These are phyloP conservation scores for Malurus leucopterus DNA, from an alignment of 2,797 vertebrate species.

Conservation along the genomic window DNA sequence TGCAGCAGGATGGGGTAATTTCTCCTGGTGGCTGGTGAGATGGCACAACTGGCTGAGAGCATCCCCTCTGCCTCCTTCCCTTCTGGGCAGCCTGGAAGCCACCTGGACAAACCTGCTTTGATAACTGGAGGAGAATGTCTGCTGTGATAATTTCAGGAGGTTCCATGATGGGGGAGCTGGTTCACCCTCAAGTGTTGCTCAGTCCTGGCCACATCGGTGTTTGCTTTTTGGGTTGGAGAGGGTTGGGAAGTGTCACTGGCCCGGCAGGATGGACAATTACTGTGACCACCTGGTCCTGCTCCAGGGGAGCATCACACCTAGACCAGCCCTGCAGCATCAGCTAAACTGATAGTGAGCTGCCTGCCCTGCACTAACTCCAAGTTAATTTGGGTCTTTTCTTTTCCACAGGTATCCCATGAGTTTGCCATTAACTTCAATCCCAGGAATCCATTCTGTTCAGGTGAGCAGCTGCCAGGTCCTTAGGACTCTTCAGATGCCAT, in stretches of 20 bases:
- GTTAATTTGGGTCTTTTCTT: not conserved
- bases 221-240: not conserved
- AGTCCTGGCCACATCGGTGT: fast-evolving
- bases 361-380: not conserved
- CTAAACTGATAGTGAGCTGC: not conserved
- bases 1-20: not conserved
- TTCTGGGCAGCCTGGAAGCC: not conserved
- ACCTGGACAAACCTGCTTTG: not conserved
- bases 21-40: not conserved
- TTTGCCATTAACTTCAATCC: conserved; percentile 99
- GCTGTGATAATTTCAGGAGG: not conserved
- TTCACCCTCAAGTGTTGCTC: not conserved
- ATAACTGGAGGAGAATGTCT: not conserved
- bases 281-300: not conserved
- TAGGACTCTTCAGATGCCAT: not conserved
- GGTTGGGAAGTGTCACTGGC: not conserved
- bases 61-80: not conserved
- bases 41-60: not conserved
- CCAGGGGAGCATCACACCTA: not conserved
- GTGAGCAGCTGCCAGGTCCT: conserved; percentile 69
- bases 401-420: conserved; percentile 91
- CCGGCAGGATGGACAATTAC: not conserved
- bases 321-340: not conserved
- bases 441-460: conserved; percentile 94
- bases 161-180: not conserved